Evolutionary conservation across 2,113 vertebrate genomes (phyloP), one percentile per base, ranked within the genome.

Genomic region (Leiothrix lutea): DNA sequence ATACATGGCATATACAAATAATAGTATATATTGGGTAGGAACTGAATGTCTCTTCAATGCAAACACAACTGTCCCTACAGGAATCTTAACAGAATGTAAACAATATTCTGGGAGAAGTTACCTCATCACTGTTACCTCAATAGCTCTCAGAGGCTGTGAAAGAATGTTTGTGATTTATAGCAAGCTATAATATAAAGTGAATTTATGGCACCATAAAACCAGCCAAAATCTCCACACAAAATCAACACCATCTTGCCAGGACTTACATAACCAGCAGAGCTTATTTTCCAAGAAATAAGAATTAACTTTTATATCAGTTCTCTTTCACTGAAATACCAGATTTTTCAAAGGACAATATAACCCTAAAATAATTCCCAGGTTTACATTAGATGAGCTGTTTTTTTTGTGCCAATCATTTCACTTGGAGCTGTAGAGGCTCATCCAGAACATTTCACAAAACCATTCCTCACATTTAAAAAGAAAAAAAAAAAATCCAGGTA

Each of bases 141-240:
- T 8, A 53, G 81, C 78, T 66, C 73, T 74, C 85, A 61, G 71
- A 94, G 92, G 74, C n/a, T 72, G 61, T 85, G 80, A 91, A 92
- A 89, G 23, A 69, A 79, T 85, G 80, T 72, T 93, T 85, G 54
- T 3, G 6, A 91, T 94, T 91, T 95, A 90, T 44, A 90, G 64
- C 64, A 82, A 93, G 60, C 58, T 83, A 33, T 62, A 91, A 50
- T 47, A 81, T 66, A 70, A 83, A 95, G 33, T 51, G 67, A 83
- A 95, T 93, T 96, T 91, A 95, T 84, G 71, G 51, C 81, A 88
- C 78, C 58, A 11, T 83, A 86, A 95, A 93, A 47, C 2, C 66
- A 91, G 90, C 70, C 72, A 90, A 88, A 93, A 91, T 60, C 75
- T 83, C 86, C 60, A 78, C 26, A 61, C 44, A 93, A 78, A 94